These are phyloP conservation scores for Drosophila fulvimacula DNA, from an alignment of 2,888 invertebrate species.

Conservation along the genomic window DNA sequence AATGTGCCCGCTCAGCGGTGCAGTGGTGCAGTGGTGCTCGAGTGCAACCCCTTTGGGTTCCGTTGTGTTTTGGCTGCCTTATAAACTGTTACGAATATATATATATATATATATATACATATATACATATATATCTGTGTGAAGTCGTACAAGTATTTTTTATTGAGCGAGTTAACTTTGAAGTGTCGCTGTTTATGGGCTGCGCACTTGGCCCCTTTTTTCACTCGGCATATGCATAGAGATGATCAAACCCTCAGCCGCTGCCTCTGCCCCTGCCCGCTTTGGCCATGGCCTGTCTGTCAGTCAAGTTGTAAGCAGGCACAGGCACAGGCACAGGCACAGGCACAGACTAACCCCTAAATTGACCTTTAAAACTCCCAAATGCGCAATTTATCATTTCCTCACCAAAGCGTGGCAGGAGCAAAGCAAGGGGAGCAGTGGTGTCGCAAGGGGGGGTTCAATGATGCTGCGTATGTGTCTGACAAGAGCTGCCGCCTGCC, in stretches of 20 bases:
- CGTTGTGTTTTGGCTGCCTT: too few species aligned
- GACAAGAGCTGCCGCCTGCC: constrained; percentile 39
- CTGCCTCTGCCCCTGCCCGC: constrained; percentile 2
- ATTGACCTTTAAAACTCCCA: constrained; percentile 84
- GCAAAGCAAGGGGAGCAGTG: not conserved
- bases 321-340: constrained; percentile 15
- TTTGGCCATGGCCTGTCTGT: constrained; percentile 31
- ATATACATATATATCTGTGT: too few species aligned
- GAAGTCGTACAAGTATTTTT: constrained; percentile 62
- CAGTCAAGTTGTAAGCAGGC: constrained; percentile 59
- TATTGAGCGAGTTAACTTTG: constrained; percentile 76
- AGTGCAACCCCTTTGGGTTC: constrained; percentile 45
- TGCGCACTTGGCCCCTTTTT: constrained; percentile 13
- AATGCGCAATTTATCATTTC: constrained; percentile 84
- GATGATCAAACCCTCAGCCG: constrained; percentile 9
- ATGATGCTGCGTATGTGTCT: constrained; percentile 24
- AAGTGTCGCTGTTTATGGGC: constrained; percentile 71
- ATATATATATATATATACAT: too few species aligned
- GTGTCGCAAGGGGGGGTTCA: not conserved
- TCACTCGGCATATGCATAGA: not conserved
- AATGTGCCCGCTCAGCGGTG: constrained; percentile 44
- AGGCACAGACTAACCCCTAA: constrained; percentile 80
- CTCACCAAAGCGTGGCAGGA: constrained; percentile 52
- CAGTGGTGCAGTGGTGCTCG: constrained; percentile 37
- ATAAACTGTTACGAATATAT: constrained; percentile 21